phyloP scores from a whole-genome alignment of 2,888 invertebrate species.

The Orthonychiurus folsomi region DNA sequence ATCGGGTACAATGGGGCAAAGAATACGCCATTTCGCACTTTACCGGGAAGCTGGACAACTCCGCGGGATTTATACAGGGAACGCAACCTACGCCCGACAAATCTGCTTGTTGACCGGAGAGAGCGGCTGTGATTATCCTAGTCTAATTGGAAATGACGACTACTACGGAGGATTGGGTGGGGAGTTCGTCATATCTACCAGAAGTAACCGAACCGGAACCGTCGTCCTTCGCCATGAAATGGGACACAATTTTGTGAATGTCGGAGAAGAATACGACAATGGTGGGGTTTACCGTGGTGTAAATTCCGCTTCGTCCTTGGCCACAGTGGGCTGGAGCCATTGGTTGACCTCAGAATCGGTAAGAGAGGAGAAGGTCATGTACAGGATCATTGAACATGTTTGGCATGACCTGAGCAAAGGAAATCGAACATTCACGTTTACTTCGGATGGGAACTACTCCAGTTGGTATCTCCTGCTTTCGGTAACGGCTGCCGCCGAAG shows the following conservation, averaged over 20 bases:
- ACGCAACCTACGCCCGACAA: slow-evolving; percentile 14
- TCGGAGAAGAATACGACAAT: slow-evolving; percentile 13
- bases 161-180: slow-evolving; percentile 33
- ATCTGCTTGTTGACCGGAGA: slow-evolving; percentile 15
- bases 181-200: slow-evolving; percentile 38
- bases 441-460: slow-evolving; percentile 18
- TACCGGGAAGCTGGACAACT: slow-evolving; percentile 19
- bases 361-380: slow-evolving; percentile 21
- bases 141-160: slow-evolving; percentile 17
- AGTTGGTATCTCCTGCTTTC: slow-evolving; percentile 15
- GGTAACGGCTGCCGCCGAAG: slow-evolving; percentile 14
- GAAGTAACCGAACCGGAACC: slow-evolving; percentile 31
- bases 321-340: slow-evolving; percentile 16
- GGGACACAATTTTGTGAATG: slow-evolving; percentile 12
- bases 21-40: slow-evolving; percentile 29
- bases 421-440: slow-evolving; percentile 13
- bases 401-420: slow-evolving; percentile 14
- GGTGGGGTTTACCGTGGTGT: slow-evolving; percentile 18
- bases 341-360: slow-evolving; percentile 16
- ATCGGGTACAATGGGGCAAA: slow-evolving; percentile 32
- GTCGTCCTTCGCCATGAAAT: slow-evolving; percentile 25
- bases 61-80: slow-evolving; percentile 20
- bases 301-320: slow-evolving; percentile 13
- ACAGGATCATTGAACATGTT: slow-evolving; percentile 21
- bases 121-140: slow-evolving; percentile 17